Evolutionary conservation across 2,888 invertebrate species (phyloP).

Genomic region (Erpobdella octoculata): DNA sequence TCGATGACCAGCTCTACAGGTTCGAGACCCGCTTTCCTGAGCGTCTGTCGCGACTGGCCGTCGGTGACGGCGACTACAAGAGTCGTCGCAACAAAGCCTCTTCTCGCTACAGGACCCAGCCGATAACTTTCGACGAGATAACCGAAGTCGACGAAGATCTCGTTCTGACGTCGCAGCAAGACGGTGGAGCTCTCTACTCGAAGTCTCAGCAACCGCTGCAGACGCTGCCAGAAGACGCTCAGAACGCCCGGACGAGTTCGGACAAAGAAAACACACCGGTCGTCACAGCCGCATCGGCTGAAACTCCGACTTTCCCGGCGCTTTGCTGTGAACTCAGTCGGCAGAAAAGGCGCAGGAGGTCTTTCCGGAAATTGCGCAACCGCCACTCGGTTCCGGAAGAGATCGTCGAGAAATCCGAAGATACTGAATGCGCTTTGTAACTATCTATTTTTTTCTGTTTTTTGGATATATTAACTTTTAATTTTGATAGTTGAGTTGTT

Average conservation of each 20-base stretch:
- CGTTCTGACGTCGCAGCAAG: constrained; percentile 32
- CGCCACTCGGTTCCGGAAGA: constrained; percentile 21
- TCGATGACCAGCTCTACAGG: constrained; percentile 45
- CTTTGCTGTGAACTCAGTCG: constrained; percentile 15
- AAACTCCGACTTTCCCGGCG: background rate
- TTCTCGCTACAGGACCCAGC: constrained; percentile 62
- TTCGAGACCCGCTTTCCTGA: constrained; percentile 67
- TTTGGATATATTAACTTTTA: background rate
- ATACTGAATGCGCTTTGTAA: background rate
- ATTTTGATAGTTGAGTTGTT: background rate
- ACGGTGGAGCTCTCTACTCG: background rate
- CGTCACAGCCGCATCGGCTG: background rate
- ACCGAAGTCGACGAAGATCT: constrained; percentile 59
- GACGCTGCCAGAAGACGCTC: background rate
- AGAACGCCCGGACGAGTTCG: constrained; percentile 2
- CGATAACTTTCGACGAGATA: constrained; percentile 70
- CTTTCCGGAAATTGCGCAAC: constrained; percentile 24
- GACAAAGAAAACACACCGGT: constrained; percentile 29
- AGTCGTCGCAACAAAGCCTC: constrained; percentile 46
- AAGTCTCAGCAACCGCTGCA: background rate
- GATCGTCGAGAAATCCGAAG: constrained; percentile 15
- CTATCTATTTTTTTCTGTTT: background rate
- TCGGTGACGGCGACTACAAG: constrained; percentile 44
- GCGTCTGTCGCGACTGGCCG: constrained; percentile 60
- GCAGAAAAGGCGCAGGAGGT: constrained; percentile 10